These are phyloP conservation scores for Neolamprologus multifasciatus DNA, from an alignment of 2,797 vertebrate species.

Conservation along the genomic window DNA sequence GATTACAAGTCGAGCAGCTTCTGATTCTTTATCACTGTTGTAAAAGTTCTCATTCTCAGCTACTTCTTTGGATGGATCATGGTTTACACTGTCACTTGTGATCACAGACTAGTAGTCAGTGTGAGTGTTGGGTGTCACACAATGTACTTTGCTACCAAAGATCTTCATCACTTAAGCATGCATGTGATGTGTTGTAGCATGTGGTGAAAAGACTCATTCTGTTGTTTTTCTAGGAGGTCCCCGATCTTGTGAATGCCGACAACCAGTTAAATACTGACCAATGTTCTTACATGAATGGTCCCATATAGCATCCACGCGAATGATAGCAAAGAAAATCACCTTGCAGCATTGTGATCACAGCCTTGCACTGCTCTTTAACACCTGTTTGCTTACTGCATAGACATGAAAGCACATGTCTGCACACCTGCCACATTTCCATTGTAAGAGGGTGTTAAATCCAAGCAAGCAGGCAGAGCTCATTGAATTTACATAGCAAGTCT, in stretches of 20 bases:
- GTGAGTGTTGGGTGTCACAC: not conserved
- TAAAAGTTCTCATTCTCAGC: not conserved
- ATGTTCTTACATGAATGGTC: not conserved
- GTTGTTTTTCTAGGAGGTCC: not conserved
- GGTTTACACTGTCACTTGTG: not conserved
- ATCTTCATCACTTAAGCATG: not conserved
- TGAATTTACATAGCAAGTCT: constrained; percentile 19
- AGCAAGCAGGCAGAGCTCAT: constrained; percentile 11
- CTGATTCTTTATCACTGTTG: not conserved
- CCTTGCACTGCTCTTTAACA: not conserved
- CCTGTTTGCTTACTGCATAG: not conserved
- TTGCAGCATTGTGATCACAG: not conserved
- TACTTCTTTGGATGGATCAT: not conserved
- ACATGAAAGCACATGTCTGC: constrained; percentile 12
- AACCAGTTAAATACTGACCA: not conserved
- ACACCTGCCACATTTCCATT: constrained; percentile 26
- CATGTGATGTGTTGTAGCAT: not conserved
- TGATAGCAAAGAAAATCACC: not conserved
- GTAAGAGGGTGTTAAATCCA: constrained; percentile 24
- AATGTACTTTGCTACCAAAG: not conserved
- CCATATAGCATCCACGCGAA: not conserved
- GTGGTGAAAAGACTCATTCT: not conserved
- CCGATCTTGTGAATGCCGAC: not conserved
- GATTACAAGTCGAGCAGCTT: not conserved
- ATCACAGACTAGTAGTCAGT: not conserved